Conservation (phyloP, 2,797 vertebrate genomes). For the Ptychobarbus kaznakovi region DNA sequence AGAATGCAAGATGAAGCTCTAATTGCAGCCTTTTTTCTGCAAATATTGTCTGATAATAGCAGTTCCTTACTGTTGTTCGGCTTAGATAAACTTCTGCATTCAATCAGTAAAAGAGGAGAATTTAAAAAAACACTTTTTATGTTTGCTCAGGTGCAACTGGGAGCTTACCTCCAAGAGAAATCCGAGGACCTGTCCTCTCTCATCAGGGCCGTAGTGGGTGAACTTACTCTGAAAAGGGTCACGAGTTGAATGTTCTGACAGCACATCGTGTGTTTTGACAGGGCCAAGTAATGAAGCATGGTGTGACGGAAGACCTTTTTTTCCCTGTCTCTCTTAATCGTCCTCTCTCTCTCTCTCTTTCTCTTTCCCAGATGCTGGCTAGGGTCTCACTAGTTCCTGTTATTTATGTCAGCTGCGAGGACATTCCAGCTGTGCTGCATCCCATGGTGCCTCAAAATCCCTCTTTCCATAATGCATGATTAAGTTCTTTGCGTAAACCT, state of each 20-base stretch:
- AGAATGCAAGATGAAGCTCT: neutral
- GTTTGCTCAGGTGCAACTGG: conserved; percentile 28
- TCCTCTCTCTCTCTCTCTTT: conserved; percentile 22
- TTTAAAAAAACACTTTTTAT: conserved; percentile 1
- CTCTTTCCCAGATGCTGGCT: conserved; percentile 56
- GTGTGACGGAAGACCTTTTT: conserved; percentile 24
- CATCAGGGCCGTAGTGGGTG: conserved; percentile 13
- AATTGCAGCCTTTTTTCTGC: neutral
- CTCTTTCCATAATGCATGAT: conserved; percentile 40
- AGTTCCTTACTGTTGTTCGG: neutral
- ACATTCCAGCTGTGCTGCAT: conserved; percentile 62
- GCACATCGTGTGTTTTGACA: conserved; percentile 37
- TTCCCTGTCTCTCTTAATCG: conserved; percentile 6
- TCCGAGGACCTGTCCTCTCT: conserved; percentile 4
- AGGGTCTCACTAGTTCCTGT: conserved; percentile 53
- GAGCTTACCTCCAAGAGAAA: conserved; percentile 8
- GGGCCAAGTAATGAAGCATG: conserved; percentile 41
- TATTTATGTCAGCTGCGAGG: conserved; percentile 50
- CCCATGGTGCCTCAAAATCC: conserved; percentile 42
- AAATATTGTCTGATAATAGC: neutral
- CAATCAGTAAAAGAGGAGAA: neutral
- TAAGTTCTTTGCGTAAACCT: conserved; percentile 28
- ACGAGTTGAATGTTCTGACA: conserved; percentile 27
- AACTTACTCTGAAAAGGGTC: conserved; percentile 1
- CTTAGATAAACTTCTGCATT: neutral